These are phyloP conservation scores for Piscicola geometra DNA, from an alignment of 2,888 invertebrate species.

Conservation along the genomic window DNA sequence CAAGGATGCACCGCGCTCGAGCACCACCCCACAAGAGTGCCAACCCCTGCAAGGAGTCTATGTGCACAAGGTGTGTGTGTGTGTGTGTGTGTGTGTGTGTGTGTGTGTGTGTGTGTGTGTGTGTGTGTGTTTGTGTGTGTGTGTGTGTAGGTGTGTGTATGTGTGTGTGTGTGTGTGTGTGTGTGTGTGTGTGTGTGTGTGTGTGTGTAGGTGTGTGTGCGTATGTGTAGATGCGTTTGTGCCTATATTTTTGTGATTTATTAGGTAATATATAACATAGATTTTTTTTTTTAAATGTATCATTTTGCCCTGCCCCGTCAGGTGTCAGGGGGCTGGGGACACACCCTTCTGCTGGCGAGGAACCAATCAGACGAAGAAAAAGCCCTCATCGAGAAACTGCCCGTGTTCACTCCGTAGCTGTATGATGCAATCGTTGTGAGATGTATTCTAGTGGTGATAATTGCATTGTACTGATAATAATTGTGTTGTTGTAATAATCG, in stretches of 20 bases:
- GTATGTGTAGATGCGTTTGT: constrained; percentile 4
- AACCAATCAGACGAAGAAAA: constrained; percentile 66
- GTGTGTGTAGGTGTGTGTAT: constrained; percentile 11
- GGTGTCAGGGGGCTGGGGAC: constrained; percentile 74
- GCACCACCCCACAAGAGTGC: constrained; percentile 81
- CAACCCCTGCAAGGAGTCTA: constrained; percentile 65
- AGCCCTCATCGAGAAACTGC: constrained; percentile 62
- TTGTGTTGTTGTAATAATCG: too few species aligned
- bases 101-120: constrained; percentile 20
- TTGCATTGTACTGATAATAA: too few species aligned
- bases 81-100: constrained; percentile 23
- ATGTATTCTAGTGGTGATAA: too few species aligned
- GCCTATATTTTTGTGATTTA: constrained; percentile 11
- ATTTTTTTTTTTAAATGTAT: not conserved
- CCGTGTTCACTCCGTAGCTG: constrained; percentile 48
- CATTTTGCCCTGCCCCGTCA: not conserved
- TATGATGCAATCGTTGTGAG: too few species aligned
- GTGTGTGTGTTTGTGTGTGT: constrained; percentile 16
- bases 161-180: constrained; percentile 22
- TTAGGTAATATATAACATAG: not conserved
- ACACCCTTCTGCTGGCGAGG: constrained; percentile 70
- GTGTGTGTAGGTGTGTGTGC: constrained; percentile 17
- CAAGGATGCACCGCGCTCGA: constrained; percentile 75
- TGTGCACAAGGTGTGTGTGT: constrained; percentile 64
- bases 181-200: constrained; percentile 23